Conservation (phyloP, 2,888 invertebrate species). For the Platerodrilus igneus region DNA sequence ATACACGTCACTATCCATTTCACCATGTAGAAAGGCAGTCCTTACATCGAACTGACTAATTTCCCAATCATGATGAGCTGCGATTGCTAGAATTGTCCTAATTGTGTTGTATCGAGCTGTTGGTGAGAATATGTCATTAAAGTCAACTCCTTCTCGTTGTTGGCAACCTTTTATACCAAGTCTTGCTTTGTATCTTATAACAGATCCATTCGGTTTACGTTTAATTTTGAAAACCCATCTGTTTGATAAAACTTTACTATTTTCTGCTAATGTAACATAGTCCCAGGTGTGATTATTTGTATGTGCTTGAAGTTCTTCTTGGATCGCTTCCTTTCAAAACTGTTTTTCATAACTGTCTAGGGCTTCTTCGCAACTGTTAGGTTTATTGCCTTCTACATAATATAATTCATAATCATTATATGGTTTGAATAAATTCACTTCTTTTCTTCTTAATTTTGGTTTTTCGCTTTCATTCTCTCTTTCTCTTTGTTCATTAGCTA, state of each 20-base stretch:
- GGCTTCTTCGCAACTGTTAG: slow-evolving; percentile 24
- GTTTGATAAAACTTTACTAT: slow-evolving; percentile 16
- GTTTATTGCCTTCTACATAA: slow-evolving; percentile 16
- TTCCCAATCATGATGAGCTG: slow-evolving; percentile 9
- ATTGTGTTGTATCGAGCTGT: slow-evolving; percentile 29
- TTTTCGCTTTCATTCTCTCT: slow-evolving; percentile 3
- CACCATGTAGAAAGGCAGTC: slow-evolving; percentile 17
- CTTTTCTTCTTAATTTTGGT: slow-evolving; percentile 1
- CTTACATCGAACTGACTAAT: slow-evolving; percentile 17
- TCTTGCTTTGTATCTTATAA: slow-evolving; percentile 26
- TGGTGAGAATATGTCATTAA: slow-evolving; percentile 31
- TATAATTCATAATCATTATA: slow-evolving; percentile 17
- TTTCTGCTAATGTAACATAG: slow-evolving; percentile 11
- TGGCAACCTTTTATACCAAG: slow-evolving; percentile 25
- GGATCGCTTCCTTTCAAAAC: slow-evolving; percentile 20
- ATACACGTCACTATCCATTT: slow-evolving; percentile 11
- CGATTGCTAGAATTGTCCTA: slow-evolving; percentile 21
- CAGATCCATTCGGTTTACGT: slow-evolving; percentile 10
- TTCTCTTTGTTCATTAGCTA: slow-evolving; percentile 7
- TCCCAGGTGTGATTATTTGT: slow-evolving; percentile 22
- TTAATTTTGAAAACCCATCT: slow-evolving; percentile 26
- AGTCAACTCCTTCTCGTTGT: slow-evolving; percentile 28
- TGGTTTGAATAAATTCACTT: slow-evolving; percentile 6
- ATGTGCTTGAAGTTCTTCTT: slow-evolving; percentile 23
- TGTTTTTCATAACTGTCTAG: slow-evolving; percentile 14